A percentile compares a stretch with the other conserved stretches of the same genome.
Conservation (phyloP, 2,113 vertebrate species). For the Nesogale talazaci region DNA sequence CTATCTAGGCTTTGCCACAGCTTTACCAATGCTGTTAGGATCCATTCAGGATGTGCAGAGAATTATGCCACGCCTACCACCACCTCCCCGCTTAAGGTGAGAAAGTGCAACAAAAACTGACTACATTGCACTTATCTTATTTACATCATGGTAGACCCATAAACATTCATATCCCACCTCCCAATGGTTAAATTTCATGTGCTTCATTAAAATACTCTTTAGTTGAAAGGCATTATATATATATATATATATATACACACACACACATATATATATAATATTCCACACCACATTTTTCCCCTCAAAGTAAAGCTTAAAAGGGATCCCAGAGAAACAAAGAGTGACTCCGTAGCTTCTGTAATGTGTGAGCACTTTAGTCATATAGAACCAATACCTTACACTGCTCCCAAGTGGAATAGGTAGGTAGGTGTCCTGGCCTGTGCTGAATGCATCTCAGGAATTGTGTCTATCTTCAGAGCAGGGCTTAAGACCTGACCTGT, state of each 20-base stretch:
- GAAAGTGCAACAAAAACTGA: background rate
- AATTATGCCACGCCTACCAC: rapidly evolving
- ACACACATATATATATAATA: too few species aligned
- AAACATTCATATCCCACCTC: background rate
- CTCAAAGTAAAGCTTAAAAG: background rate
- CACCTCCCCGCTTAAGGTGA: background rate
- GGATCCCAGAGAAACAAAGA: too few species aligned
- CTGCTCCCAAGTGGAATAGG: too few species aligned
- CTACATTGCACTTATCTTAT: background rate
- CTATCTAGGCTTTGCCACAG: background rate
- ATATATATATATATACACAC: too few species aligned
- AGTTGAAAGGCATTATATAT: background rate
- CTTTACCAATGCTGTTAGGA: rapidly evolving
- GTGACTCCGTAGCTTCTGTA: background rate
- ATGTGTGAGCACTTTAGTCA: background rate
- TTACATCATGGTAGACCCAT: background rate
- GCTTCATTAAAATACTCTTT: background rate
- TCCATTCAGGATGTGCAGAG: background rate
- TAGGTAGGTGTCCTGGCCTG: too few species aligned
- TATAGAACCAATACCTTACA: rapidly evolving
- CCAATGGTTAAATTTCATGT: background rate
- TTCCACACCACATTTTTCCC: background rate
- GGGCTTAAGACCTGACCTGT: background rate
- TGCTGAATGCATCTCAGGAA: background rate
- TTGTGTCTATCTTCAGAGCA: too few species aligned